Conservation (phyloP, 2,888 invertebrate genomes). For the Hybos culiciformis region DNA sequence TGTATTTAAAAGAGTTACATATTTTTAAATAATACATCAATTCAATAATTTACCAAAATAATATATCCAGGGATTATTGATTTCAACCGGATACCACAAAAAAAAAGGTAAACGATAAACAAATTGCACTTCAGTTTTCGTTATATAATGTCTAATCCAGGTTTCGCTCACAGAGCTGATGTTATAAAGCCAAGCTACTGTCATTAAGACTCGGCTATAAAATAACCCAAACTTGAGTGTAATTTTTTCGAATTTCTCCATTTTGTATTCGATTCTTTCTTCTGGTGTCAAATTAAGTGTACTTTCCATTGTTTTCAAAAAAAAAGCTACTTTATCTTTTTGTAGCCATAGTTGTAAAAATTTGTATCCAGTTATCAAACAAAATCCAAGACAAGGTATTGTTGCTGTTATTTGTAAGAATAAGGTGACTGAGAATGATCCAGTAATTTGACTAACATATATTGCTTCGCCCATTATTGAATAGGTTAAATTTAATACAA, state of each 20-base stretch:
- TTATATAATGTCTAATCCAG: constrained; percentile 2
- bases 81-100: constrained; percentile 13
- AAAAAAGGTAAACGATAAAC: constrained; percentile 8
- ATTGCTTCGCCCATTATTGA: too few relatives aligned
- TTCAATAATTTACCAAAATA: too few relatives aligned
- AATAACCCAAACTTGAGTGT: background rate
- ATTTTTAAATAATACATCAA: too few relatives aligned
- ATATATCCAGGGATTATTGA: background rate
- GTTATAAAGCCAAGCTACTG: constrained; percentile 10
- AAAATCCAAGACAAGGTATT: constrained; percentile 12
- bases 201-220: background rate
- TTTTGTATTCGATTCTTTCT: background rate
- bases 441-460: too few relatives aligned
- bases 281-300: constrained; percentile 4
- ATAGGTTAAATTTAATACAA: too few relatives aligned
- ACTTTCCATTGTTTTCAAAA: constrained; percentile 4
- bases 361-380: constrained; percentile 7
- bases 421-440: too few relatives aligned
- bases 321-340: constrained; percentile 3
- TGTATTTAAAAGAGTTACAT: too few relatives aligned
- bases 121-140: constrained; percentile 1
- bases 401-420: constrained; percentile 10
- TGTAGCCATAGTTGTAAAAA: constrained; percentile 4
- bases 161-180: constrained; percentile 6
- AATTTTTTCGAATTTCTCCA: background rate